phyloP scores from a whole-genome alignment of 1,140 invertebrate genomes.

The Coenobita brevimanus region DNA sequence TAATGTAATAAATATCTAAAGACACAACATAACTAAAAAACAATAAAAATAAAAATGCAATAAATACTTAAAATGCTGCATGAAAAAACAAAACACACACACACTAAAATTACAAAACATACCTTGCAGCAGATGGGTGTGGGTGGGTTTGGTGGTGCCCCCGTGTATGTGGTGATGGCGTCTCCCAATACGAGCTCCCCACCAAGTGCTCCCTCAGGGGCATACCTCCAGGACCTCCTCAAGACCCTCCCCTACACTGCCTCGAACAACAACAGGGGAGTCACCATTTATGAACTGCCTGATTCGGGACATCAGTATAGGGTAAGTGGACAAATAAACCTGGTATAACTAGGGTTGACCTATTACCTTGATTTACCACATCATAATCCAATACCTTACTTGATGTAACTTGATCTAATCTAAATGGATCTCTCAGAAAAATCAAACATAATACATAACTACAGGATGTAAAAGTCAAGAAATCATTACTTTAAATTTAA shows the following conservation, averaged over 20 bases:
- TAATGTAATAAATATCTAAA: no score
- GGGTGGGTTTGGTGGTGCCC: slow-evolving; percentile 24
- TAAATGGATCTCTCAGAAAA: no score
- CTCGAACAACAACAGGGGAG: slow-evolving; percentile 2
- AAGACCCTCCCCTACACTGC: slow-evolving; percentile 38
- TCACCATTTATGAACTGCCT: slow-evolving; percentile 49
- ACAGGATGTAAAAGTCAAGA: no score
- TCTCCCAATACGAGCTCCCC: background rate
- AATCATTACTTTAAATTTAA: no score
- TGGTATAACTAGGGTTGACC: background rate
- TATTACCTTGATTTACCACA: no score
- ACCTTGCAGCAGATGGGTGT: slow-evolving; percentile 8
- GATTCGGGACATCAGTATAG: slow-evolving; percentile 8
- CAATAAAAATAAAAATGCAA: no score
- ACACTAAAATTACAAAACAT: background rate
- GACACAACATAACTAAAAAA: no score
- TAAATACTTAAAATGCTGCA: no score
- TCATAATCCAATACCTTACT: no score
- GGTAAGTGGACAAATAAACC: slow-evolving; percentile 1
- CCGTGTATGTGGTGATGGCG: slow-evolving; percentile 50
- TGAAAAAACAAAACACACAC: no score
- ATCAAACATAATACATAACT: no score
- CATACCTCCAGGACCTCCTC: slow-evolving; percentile 33
- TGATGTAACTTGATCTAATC: no score
- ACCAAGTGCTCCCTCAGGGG: background rate